Conservation (phyloP, 2,888 invertebrate species). For the Himalopsyche anomala region DNA sequence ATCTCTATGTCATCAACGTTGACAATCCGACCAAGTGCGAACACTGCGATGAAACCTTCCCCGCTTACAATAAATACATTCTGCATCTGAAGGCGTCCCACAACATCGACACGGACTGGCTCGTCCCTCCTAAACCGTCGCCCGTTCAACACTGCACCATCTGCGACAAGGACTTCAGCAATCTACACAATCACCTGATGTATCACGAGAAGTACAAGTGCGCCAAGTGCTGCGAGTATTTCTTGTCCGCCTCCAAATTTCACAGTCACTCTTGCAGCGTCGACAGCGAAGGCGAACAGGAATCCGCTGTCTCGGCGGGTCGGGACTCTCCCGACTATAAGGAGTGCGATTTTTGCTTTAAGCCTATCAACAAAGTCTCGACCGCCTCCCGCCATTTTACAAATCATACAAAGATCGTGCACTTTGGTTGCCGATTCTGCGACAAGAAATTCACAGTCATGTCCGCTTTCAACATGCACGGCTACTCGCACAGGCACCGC, state of each 20-base stretch:
- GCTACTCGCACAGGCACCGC: constrained; percentile 74
- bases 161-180: constrained; percentile 73
- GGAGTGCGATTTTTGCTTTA: constrained; percentile 76
- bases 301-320: not conserved
- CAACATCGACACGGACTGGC: constrained; percentile 75
- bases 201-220: constrained; percentile 76
- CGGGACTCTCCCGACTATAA: constrained; percentile 67
- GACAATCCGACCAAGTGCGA: constrained; percentile 75
- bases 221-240: constrained; percentile 75
- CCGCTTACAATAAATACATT: constrained; percentile 76
- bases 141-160: constrained; percentile 73
- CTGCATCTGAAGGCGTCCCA: constrained; percentile 75
- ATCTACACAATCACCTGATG: constrained; percentile 72
- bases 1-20: constrained; percentile 71
- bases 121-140: constrained; percentile 73
- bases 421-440: constrained; percentile 76
- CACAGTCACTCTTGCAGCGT: constrained; percentile 74
- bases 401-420: constrained; percentile 73
- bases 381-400: constrained; percentile 71
- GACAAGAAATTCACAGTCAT: constrained; percentile 74
- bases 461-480: constrained; percentile 75
- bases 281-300: constrained; percentile 72
- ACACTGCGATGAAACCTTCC: constrained; percentile 77
- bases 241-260: constrained; percentile 71
- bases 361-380: constrained; percentile 70